Base-by-base conservation (phyloP, 2,888 invertebrate genomes). In the Ypsolopha sequella region DNA sequence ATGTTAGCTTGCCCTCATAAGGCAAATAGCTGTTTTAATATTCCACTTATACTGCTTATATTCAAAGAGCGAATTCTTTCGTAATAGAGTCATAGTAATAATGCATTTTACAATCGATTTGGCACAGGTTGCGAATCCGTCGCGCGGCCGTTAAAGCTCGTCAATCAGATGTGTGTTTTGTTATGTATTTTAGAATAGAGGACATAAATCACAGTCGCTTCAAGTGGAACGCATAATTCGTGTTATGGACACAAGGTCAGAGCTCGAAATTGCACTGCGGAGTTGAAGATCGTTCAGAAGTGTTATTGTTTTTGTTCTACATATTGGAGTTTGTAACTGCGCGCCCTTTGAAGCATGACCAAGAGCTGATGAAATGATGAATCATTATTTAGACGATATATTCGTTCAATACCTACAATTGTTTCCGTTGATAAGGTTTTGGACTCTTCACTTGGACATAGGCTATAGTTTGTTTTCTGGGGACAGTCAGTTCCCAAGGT, bases 1-100 rank as follows among this genome's bases (percentile, higher is more conserved):
- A 80, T 80, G 72, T 65, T 73, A 76, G 74, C 68, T 70, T 75
- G 73, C 68, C 73, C 70, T 64, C 66, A 69, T 24, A 73, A 66
- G 72, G 74, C 55, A 66, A 62, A 67, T 61, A 57, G 58, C 61
- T 61, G 63, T 63, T 68, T 70, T 63, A 64, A 68, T 74, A 74
- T 69, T 68, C 65, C 68, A 71, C 52, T 14, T 35, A 11, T 7
- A 13, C 9, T 13, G 13, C 13, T 9, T 7, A 7, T 36, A 34
- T 11, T 7, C n/a, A 35, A 1, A 34, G 11, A 46, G 6, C 35
- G 34, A 39, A 43, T 34, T 36, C 6, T 41, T 11, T 39, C 24
- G 11, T 11, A 13, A 41, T 48, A 39, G 36, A 41, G 34, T 51
- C 51, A 49, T 49, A 52, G 36, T 10, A 33, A 24, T 24, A 24